Evolutionary conservation across 2,113 vertebrate genomes (phyloP).

Genomic region (Chaetodon trifascialis): DNA sequence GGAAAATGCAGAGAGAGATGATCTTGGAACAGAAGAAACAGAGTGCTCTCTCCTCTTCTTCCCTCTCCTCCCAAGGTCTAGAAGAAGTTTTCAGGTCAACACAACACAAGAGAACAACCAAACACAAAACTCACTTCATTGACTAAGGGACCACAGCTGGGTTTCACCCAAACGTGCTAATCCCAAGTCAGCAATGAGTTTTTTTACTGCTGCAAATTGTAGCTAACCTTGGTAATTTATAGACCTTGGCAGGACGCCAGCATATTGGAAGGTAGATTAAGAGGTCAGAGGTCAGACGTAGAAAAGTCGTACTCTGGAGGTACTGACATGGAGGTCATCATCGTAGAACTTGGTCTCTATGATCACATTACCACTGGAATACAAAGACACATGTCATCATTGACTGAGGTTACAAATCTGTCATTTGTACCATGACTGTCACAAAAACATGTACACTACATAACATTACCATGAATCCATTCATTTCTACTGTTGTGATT

Average conservation of each 20-base stretch:
- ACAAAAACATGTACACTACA: neutral
- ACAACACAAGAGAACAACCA: slow-evolving; percentile 59
- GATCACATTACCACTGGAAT: slow-evolving; percentile 95
- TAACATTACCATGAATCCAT: neutral
- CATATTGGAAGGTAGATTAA: slow-evolving; percentile 46
- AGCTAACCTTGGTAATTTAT: slow-evolving; percentile 48
- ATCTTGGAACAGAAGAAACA: slow-evolving; percentile 24
- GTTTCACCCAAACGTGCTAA: slow-evolving; percentile 26
- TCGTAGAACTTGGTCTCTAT: slow-evolving; percentile 99
- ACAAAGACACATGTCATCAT: slow-evolving; percentile 44
- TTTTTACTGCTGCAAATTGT: slow-evolving; percentile 40
- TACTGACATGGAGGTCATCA: slow-evolving; percentile 98
- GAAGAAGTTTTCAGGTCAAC: slow-evolving; percentile 53
- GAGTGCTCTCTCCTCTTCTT: slow-evolving; percentile 33
- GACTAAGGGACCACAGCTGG: slow-evolving; percentile 33
- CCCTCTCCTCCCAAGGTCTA: slow-evolving; percentile 57
- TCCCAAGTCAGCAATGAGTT: slow-evolving; percentile 48
- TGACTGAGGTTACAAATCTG: neutral
- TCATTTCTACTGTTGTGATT: neutral
- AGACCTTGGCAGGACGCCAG: slow-evolving; percentile 68
- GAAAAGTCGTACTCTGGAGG: slow-evolving; percentile 98
- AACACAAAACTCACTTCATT: slow-evolving; percentile 51
- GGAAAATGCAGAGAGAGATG: slow-evolving; percentile 27
- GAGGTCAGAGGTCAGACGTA: slow-evolving; percentile 89
- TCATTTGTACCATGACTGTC: neutral